Conservation (phyloP, 2,797 vertebrate species). For the Percopsis omiscomaycus region DNA sequence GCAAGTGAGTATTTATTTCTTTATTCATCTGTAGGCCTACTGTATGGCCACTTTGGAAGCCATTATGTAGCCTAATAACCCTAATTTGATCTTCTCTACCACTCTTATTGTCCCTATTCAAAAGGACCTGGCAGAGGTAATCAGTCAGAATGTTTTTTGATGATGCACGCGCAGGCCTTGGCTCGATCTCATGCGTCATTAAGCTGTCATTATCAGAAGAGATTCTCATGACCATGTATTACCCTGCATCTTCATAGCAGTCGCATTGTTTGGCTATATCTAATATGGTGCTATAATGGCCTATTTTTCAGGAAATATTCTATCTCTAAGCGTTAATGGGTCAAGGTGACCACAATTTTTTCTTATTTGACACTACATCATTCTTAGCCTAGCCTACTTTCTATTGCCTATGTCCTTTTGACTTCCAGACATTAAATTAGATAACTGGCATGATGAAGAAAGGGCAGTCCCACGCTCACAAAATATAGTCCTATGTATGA, state of each 20-base stretch:
- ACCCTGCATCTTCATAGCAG: slow-evolving; percentile 21
- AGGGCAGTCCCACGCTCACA: not conserved
- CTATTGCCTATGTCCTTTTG: slow-evolving; percentile 25
- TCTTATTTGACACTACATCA: slow-evolving; percentile 12
- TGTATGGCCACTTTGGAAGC: too few relatives aligned
- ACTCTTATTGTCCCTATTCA: not conserved
- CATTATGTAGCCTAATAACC: too few relatives aligned
- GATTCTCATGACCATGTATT: slow-evolving; percentile 43
- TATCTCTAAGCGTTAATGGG: slow-evolving; percentile 31
- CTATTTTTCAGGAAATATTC: slow-evolving; percentile 13
- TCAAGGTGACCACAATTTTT: slow-evolving; percentile 32
- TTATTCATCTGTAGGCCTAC: too few relatives aligned
- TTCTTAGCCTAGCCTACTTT: not conserved
- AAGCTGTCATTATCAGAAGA: slow-evolving; percentile 31
- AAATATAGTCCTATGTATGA: too few relatives aligned
- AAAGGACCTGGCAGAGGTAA: slow-evolving; percentile 12
- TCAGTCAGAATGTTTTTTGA: slow-evolving; percentile 21
- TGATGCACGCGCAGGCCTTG: slow-evolving; percentile 66
- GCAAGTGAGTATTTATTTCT: too few relatives aligned
- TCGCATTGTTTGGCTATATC: slow-evolving; percentile 25
- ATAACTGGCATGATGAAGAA: not conserved
- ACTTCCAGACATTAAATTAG: slow-evolving; percentile 21
- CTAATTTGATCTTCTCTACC: too few relatives aligned
- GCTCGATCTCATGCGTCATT: slow-evolving; percentile 61
- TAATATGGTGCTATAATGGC: slow-evolving; percentile 30